Base-by-base conservation (phyloP, 2,797 vertebrate species). In the Syndactyla subalaris region DNA sequence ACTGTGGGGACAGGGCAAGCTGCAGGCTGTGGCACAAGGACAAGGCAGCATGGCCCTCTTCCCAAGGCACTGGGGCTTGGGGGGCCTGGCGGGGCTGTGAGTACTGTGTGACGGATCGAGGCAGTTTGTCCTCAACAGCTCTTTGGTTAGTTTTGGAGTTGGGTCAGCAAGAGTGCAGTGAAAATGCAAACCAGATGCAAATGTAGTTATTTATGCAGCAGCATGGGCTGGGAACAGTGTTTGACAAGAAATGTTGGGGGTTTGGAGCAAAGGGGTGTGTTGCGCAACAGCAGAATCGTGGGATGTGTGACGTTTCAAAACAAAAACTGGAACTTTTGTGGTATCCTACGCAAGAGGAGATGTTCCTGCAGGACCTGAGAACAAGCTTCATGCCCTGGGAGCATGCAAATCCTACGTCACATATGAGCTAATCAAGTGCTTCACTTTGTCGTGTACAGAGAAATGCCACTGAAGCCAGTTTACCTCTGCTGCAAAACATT, bases 161-260 rank as follows among this genome's bases (percentile, higher is more conserved):
- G n/a, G 66, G 91, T 93, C 85, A 88, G 55, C 77, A 82, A 2
- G 9, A 46, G 87, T 10, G n/a, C 54, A 1, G 77, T 29, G 63
- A 52, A 92, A 88, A 94, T 70, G 74, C 4, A 7, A 83, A 91
- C 79, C 94, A 88, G 83, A 90, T 91, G 88, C 76, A 91, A 48
- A 39, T 61, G 6, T 29, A 39, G 63, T 71, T 68, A 82, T 54
- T 92, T 76, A 41, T 59, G 66, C 77, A 66, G 76, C 43, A 68
- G 6, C 57, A 14, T 15, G 51, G 79, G 39, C 87, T 88, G 79
- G 77, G 73, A 86, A 26, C 23, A 15, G 52, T 34, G 7, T 75
- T 88, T 66, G 85, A 82, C 66, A 32, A 72, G 93, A 82, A 66
- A 30, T 6, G 27, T 5, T 67, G 41, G 29, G 39, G 3, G 46